These are phyloP conservation scores for Epiblema foenella DNA, from an alignment of 2,888 invertebrate species.

Conservation along the genomic window DNA sequence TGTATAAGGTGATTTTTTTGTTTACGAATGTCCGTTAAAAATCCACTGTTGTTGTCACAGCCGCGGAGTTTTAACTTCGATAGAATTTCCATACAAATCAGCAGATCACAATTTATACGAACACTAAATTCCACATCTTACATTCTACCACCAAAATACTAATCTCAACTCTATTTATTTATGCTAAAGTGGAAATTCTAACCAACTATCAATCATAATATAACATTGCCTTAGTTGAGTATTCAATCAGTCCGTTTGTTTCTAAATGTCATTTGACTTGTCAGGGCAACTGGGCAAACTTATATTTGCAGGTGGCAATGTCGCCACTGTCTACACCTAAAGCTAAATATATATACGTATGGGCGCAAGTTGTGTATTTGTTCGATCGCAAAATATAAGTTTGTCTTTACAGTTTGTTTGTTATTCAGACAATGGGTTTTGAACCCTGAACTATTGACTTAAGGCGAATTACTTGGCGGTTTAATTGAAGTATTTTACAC, in stretches of 20 bases:
- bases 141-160: not conserved
- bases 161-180: not conserved
- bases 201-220: not conserved
- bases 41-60: not conserved
- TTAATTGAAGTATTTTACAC: conserved; percentile 33
- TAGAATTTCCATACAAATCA: not conserved
- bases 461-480: conserved; percentile 13
- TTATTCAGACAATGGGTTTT: conserved; percentile 17
- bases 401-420: conserved; percentile 29
- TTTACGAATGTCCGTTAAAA: too few relatives aligned
- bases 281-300: conserved; percentile 18
- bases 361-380: not conserved
- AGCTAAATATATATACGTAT: not conserved
- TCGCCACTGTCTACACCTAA: conserved; percentile 2
- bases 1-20: too few relatives aligned
- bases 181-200: not conserved
- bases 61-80: not conserved
- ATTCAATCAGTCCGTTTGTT: conserved; percentile 10
- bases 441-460: conserved; percentile 30
- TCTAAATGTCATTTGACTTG: conserved; percentile 27
- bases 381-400: not conserved
- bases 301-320: not conserved
- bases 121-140: not conserved
- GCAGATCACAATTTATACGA: not conserved
- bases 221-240: not conserved